Evolutionary conservation across 2,888 invertebrate species (phyloP), one percentile per base, ranked within the genome.

Genomic region (Trichogramma evanescens): DNA sequence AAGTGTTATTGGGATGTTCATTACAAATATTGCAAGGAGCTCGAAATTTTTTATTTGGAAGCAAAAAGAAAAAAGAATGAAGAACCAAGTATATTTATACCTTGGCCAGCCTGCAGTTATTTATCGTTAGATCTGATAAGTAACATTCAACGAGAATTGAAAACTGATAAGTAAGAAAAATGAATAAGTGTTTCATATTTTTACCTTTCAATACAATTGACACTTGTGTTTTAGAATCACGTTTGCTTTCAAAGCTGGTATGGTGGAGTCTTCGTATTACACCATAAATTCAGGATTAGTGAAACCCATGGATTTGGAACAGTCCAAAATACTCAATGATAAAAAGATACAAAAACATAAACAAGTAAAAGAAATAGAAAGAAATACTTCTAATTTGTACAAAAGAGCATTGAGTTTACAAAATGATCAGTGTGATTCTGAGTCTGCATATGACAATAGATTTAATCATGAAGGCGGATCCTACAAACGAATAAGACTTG

Each of bases 1-100:
- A 81, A 78, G 66, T 73, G 73, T 64, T 79, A 80, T 56, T 80
- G 80, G 78, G 75, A 81, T 66, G 78, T 82, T 3, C 69, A 77
- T 44, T 81, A 81, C 66, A 74, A 75, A 39, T 81, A 76, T 63
- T 73, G 78, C 13, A 61, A 74, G n/a, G 64, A 64, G 5, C 63
- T 81, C 8, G 72, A 79, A 61, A 67, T 77, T 50, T 69, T 81
- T 44, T 80, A 80, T 61, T 70, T 82, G 38, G 76, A 75, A 59
- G 82, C 77, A 2, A 79, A 72, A 65, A 77, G 74, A 63, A 71
- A 65, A 0, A 76, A 77, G 67, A 66, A 71, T 10, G 72, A 72
- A 6, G 66, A 69, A 8, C 56, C 56, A 9, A 76, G 78, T 65
- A 71, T 78, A 50, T 82, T 80, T 68, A 54, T 82, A 49, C 82